Evolutionary conservation across 35 echinoderm and acorn worm genomes (phyloP).

Genomic region (Anneissia japonica): DNA sequence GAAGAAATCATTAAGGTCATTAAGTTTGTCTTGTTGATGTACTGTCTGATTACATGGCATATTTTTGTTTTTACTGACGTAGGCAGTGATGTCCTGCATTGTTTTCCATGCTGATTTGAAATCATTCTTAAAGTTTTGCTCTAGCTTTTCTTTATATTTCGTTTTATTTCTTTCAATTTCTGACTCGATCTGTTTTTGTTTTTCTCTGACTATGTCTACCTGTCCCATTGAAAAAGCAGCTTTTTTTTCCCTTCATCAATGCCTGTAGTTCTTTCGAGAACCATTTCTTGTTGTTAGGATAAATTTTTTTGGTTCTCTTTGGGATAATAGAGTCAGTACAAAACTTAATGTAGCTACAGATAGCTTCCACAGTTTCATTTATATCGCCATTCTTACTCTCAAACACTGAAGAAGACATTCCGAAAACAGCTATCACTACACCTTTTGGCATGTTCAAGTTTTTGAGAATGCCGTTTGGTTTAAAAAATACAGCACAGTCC

Average conservation of each 20-base stretch:
- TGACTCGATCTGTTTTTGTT: background rate
- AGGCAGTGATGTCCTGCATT: background rate
- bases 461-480: conserved; percentile 43
- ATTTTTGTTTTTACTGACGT: background rate
- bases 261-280: background rate
- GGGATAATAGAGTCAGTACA: background rate
- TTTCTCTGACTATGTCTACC: background rate
- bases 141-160: background rate
- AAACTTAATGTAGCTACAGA: background rate
- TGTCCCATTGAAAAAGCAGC: background rate
- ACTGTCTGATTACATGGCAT: background rate
- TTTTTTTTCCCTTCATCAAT: background rate
- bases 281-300: background rate
- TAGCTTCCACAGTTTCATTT: background rate
- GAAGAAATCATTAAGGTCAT: background rate
- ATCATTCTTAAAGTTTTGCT: background rate
- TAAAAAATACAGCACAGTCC: conserved; percentile 32
- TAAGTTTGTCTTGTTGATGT: background rate
- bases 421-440: conserved; percentile 51
- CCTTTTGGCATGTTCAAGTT: conserved; percentile 50
- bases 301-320: background rate
- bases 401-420: conserved; percentile 14
- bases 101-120: background rate
- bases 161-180: background rate
- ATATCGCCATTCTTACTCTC: background rate